A percentile compares a stretch with the other conserved stretches of the same genome.
phyloP scores from a whole-genome alignment of 2,888 invertebrate species.

The Agonopterix heracliana region DNA sequence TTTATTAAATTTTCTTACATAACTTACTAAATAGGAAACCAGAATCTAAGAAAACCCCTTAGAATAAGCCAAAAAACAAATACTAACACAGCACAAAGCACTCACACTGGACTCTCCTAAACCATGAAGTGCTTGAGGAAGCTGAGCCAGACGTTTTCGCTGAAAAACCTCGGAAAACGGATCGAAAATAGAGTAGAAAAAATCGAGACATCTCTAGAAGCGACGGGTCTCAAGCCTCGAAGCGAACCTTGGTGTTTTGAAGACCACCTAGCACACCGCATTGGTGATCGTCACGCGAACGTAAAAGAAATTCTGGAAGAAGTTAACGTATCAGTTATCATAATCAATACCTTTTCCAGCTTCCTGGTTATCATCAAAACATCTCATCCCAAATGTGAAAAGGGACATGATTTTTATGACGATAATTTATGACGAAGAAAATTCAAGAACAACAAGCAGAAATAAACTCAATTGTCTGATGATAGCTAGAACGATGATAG shows the following conservation, averaged over 20 bases:
- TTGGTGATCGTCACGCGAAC: neutral
- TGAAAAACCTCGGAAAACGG: slow-evolving; percentile 56
- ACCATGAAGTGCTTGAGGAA: slow-evolving; percentile 54
- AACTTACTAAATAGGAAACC: no score
- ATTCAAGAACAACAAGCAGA: no score
- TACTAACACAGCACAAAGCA: slow-evolving; percentile 21
- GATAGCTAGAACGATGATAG: no score
- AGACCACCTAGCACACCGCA: slow-evolving; percentile 38
- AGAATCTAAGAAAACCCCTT: neutral
- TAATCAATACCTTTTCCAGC: no score
- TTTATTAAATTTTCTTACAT: no score
- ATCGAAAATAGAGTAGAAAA: slow-evolving; percentile 71
- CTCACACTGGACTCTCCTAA: slow-evolving; percentile 33
- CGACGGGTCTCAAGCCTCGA: slow-evolving; percentile 62
- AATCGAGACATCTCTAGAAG: slow-evolving; percentile 71
- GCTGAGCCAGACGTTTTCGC: slow-evolving; percentile 65
- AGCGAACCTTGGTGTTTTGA: slow-evolving; percentile 45
- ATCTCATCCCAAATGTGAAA: no score
- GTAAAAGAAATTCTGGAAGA: no score
- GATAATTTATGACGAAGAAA: no score
- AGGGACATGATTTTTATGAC: no score
- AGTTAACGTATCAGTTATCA: slow-evolving; percentile 5
- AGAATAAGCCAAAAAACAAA: neutral
- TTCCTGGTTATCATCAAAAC: no score
- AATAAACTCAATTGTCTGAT: no score